Evolutionary conservation across 1,140 invertebrate species (phyloP).

Genomic region (Philaenus spumarius): DNA sequence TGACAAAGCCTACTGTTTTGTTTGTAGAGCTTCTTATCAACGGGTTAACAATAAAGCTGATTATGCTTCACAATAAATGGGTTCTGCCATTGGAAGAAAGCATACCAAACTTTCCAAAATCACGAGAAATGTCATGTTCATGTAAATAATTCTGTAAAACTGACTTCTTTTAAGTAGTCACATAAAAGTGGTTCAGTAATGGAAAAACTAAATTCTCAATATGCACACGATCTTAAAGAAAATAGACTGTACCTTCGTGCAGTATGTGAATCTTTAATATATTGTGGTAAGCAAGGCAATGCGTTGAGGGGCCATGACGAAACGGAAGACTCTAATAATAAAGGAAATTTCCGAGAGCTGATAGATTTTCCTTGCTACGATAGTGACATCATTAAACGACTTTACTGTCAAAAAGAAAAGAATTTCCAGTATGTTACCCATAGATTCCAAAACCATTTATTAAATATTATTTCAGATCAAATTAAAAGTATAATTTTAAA

Average conservation of each 20-base stretch:
- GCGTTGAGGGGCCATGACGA: conserved; percentile 8
- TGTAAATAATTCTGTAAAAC: conserved; percentile 1
- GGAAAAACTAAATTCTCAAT: not conserved
- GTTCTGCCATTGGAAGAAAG: conserved; percentile 1
- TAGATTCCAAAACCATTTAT: conserved; percentile 6
- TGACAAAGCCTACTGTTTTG: not conserved
- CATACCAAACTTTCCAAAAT: not conserved
- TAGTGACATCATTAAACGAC: not conserved
- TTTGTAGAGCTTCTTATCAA: not conserved
- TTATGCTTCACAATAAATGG: not conserved
- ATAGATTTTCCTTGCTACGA: not conserved
- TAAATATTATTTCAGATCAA: conserved; percentile 4
- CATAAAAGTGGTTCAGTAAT: not conserved
- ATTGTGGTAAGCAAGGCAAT: conserved; percentile 11
- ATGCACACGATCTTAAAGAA: not conserved
- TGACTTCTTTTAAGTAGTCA: not conserved
- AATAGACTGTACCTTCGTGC: not conserved
- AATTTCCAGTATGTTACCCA: conserved; percentile 1
- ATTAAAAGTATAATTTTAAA: not conserved
- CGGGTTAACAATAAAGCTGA: not conserved
- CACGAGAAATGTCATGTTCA: not conserved
- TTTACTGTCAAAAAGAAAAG: conserved; percentile 3
- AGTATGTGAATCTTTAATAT: conserved; percentile 7
- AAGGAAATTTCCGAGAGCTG: conserved; percentile 6
- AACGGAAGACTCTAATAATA: conserved; percentile 4